Evolutionary conservation across 1,140 invertebrate genomes (phyloP), one percentile per base, ranked within the genome.

Genomic region (Drosophila pandora): DNA sequence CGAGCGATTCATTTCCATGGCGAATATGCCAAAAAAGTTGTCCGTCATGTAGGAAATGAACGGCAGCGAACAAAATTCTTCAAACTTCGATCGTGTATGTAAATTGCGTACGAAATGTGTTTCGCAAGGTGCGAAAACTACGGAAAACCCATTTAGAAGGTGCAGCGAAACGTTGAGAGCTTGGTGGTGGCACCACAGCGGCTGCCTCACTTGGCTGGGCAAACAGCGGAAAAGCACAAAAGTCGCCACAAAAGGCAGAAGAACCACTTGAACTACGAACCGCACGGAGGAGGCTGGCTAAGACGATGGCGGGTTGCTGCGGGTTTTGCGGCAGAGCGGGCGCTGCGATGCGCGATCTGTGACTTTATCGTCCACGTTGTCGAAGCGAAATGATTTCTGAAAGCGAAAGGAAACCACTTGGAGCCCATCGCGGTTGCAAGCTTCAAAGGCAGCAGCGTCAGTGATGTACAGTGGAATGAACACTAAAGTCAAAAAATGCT

Each of bases 391-490:
- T 91, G 90, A 91, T 90, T 84, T 91, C 76, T 79, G 76, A 79
- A 91, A 91, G 90, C 80, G 90, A 90, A 91, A 91, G 90, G 90
- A 91, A 91, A 89, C 90, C 90, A 82, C 87, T 90, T 91, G 77
- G 80, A 71, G 83, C 90, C 60, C 90, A 91, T 75, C 78, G 65
- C 53, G 61, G 73, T 60, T 34, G n/a, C 49, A 67, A 43, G 41
- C 54, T 48, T 37, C 30, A 50, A 76, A 57, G 57, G 63, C 62
- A 32, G 59, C 54, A 22, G 61, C 60, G 6, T 41, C 56, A 39
- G 28, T 39, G 23, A n/a, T 32, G n/a, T 34, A 67, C 47, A 64
- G 63, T 67, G 63, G 60, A 9, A 7, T 22, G 2, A 39, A 39
- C n/a, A n/a, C 37, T n/a, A 9, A 39, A 39, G 2, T 43, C n/a